A percentile compares a stretch with the other conserved stretches of the same genome.
Conservation (phyloP, 2,888 invertebrate genomes). For the Mythimna pallens region DNA sequence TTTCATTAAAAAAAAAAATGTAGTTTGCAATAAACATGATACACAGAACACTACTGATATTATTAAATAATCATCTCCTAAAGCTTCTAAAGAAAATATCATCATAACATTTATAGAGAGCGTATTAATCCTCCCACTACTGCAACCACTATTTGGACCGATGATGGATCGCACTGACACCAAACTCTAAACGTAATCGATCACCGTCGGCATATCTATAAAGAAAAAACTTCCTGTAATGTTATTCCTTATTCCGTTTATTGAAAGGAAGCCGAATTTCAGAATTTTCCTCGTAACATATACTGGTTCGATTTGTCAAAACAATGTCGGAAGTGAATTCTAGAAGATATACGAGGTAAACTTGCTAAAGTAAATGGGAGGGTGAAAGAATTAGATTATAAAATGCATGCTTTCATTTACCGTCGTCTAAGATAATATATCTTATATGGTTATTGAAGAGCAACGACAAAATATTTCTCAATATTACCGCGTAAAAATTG, state of each 20-base stretch:
- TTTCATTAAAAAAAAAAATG: not conserved
- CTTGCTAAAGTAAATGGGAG: conserved; percentile 17
- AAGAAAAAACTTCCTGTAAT: conserved; percentile 51
- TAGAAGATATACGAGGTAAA: conserved; percentile 43
- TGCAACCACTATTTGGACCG: conserved; percentile 45
- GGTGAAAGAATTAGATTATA: conserved; percentile 14
- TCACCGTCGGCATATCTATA: conserved; percentile 48
- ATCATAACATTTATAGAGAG: not conserved
- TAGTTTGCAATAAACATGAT: not conserved
- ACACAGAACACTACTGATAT: too few species aligned
- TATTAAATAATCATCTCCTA: not conserved
- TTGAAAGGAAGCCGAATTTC: conserved; percentile 48
- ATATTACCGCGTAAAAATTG: not conserved
- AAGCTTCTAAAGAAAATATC: not conserved
- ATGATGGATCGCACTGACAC: conserved; percentile 58
- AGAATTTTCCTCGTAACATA: conserved; percentile 32
- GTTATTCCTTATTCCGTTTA: conserved; percentile 39
- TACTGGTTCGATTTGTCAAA: conserved; percentile 48
- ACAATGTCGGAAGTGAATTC: conserved; percentile 38
- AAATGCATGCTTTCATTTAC: conserved; percentile 12
- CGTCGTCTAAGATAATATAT: not conserved
- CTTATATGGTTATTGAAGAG: not conserved
- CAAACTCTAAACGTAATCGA: conserved; percentile 47
- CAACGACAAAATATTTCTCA: not conserved
- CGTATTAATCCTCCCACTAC: conserved; percentile 26